Evolutionary conservation across 37 sponge, comb jelly and placozoan species (phyloP), one percentile per base, ranked within the genome.

Genomic region (Tethya wilhelma): DNA sequence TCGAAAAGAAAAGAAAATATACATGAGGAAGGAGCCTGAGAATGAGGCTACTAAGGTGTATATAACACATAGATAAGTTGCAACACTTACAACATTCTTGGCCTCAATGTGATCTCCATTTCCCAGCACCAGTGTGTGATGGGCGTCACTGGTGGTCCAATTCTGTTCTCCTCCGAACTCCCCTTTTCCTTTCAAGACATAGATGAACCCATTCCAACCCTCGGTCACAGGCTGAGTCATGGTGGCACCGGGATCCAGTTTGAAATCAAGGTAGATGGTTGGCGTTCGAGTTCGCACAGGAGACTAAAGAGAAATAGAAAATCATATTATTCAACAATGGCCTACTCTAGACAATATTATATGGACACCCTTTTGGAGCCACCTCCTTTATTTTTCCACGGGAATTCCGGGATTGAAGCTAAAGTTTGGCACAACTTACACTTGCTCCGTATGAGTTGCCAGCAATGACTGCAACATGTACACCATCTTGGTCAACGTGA

Each of bases 191-290:
- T 71, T 71, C 56, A 91, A 57, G 8, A 86, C 64, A 74, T 97
- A 97, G 23, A 88, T 69, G 68, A 97, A 97, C 0, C 84, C 93
- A 78, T 92, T 94, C 91, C 94, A 97, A 38, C 86, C 79, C 49
- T 86, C 80, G 49, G 85, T 72, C 26, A 97, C 86, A 20, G 92
- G 87, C 68, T 97, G 98, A 33, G 65, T 67, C 9, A 90, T 31
- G 4, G 64, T n/a, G 26, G 93, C 85, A 28, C 95, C 98, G 2
- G 84, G 80, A 25, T 87, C 69, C 70, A 97, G 71, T 66, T 87
- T 79, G 60, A 97, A 84, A 72, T 97, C 98, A 41, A 97, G 72
- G 64, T 92, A 94, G 30, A 69, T 76, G 30, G 89, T 87, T 2
- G 95, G 95, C 23, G 95, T 97, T 1, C 84, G 75, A 25, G 98